phyloP scores from a whole-genome alignment of 2,888 invertebrate species.

The Machimus atricapillus region DNA sequence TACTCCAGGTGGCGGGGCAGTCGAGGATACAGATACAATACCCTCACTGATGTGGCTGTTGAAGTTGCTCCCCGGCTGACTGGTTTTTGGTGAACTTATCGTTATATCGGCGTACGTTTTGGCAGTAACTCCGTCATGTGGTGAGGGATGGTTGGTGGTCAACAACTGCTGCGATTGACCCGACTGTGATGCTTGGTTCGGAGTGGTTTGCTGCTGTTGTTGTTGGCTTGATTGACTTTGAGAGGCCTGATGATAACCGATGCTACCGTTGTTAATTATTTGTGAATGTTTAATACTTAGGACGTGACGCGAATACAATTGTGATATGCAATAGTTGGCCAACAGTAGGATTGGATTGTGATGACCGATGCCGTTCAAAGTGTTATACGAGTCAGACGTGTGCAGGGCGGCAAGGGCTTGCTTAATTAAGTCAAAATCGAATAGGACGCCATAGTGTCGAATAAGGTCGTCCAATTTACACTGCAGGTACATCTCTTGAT shows the following conservation, averaged over 20 bases:
- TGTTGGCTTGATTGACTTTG: slow-evolving; percentile 50
- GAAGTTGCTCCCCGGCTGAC: slow-evolving; percentile 47
- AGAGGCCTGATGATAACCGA: slow-evolving; percentile 23
- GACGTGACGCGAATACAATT: slow-evolving; percentile 72
- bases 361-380: slow-evolving; percentile 57
- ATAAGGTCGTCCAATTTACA: slow-evolving; percentile 76
- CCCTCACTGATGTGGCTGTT: slow-evolving; percentile 16
- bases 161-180: slow-evolving; percentile 37
- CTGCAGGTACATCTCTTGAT: slow-evolving; percentile 75
- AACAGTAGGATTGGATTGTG: slow-evolving; percentile 76
- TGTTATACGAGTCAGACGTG: slow-evolving; percentile 61
- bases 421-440: slow-evolving; percentile 73
- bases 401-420: slow-evolving; percentile 72
- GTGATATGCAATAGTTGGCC: slow-evolving; percentile 80
- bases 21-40: not conserved
- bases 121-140: slow-evolving; percentile 47
- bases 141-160: slow-evolving; percentile 50
- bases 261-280: slow-evolving; percentile 64
- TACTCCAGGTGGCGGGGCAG: slow-evolving; percentile 9
- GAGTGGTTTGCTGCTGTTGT: slow-evolving; percentile 48
- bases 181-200: not conserved
- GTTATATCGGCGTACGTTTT: slow-evolving; percentile 57
- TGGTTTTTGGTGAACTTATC: slow-evolving; percentile 51
- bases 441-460: slow-evolving; percentile 70
- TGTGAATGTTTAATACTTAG: slow-evolving; percentile 61